Conservation (phyloP, 2,888 invertebrate genomes). For the Anodontia alba region DNA sequence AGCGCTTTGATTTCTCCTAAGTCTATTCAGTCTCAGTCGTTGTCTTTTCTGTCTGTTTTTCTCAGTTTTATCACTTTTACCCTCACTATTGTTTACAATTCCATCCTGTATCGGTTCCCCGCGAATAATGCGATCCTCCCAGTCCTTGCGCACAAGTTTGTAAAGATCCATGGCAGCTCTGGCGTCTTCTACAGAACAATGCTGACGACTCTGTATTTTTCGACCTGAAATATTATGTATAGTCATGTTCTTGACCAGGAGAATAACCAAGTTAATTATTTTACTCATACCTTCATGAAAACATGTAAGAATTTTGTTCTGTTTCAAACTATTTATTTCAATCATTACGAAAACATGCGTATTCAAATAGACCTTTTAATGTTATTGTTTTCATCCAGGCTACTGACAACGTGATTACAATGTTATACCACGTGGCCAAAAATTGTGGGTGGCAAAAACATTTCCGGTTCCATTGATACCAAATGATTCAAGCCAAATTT, state of each 20-base stretch:
- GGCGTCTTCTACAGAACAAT: conserved; percentile 80
- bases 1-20: neutral
- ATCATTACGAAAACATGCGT: no score
- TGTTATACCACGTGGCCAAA: no score
- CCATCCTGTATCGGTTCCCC: neutral
- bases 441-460: no score
- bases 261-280: no score
- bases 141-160: conserved; percentile 68
- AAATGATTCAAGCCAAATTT: no score
- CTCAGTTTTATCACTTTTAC: neutral
- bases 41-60: neutral
- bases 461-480: no score
- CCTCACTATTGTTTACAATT: neutral
- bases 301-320: no score
- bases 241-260: neutral
- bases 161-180: conserved; percentile 75
- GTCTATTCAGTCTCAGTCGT: neutral
- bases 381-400: no score
- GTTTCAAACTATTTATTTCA: no score
- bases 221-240: conserved; percentile 61
- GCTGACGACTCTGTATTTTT: conserved; percentile 72
- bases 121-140: conserved; percentile 62
- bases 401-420: no score
- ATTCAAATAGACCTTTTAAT: no score
- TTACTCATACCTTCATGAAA: no score